Percentiles rank a stretch among this genome's conserved stretches.
phyloP scores from a whole-genome alignment of 1,140 invertebrate species.

The Micrasema minimum region DNA sequence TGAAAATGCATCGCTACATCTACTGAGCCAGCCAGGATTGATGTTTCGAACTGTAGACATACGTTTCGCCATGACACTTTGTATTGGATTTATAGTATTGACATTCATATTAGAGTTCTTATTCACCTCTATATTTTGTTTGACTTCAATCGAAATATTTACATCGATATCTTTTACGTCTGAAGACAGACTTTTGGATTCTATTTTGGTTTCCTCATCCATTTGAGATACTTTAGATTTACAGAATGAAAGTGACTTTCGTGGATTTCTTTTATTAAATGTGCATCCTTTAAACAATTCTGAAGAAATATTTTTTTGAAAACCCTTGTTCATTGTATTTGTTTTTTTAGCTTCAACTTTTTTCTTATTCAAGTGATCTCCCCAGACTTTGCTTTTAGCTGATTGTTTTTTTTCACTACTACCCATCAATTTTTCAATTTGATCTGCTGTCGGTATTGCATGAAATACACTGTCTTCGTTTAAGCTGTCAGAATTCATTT shows the following conservation, averaged over 20 bases:
- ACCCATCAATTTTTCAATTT: constrained; percentile 38
- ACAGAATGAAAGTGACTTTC: constrained; percentile 70
- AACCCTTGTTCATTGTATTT: constrained; percentile 31
- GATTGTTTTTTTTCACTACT: constrained; percentile 38
- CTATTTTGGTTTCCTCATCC: too few species aligned
- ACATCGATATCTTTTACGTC: neutral
- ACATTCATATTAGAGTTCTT: constrained; percentile 34
- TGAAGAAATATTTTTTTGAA: constrained; percentile 66
- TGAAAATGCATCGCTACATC: constrained; percentile 55
- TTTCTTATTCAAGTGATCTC: constrained; percentile 61
- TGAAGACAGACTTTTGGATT: neutral
- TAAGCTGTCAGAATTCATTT: constrained; percentile 23
- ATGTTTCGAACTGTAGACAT: constrained; percentile 59
- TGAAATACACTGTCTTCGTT: constrained; percentile 24
- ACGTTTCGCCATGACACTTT: constrained; percentile 30
- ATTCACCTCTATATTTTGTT: constrained; percentile 49
- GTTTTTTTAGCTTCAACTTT: constrained; percentile 42
- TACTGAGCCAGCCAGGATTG: constrained; percentile 68
- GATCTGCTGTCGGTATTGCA: constrained; percentile 32
- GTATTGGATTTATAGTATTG: constrained; percentile 39
- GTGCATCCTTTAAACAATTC: constrained; percentile 77
- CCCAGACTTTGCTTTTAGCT: constrained; percentile 67
- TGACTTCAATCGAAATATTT: constrained; percentile 8
- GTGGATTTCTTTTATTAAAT: constrained; percentile 79
- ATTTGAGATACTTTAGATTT: constrained; percentile 5